phyloP scores from a whole-genome alignment of 2,888 invertebrate genomes.

The Agrypnus murinus region DNA sequence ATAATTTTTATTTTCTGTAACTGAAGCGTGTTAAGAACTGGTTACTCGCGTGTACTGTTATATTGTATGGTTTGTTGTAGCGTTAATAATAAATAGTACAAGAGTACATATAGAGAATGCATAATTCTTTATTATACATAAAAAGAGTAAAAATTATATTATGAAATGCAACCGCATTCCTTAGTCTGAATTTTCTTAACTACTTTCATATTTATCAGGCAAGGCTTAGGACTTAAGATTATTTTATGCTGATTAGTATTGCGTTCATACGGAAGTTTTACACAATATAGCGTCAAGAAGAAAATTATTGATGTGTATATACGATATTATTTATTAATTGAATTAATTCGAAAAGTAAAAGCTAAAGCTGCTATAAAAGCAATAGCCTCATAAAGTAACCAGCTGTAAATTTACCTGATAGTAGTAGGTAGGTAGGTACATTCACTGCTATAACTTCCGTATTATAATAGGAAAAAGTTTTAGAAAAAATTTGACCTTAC shows the following conservation, averaged over 20 bases:
- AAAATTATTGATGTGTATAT: neutral
- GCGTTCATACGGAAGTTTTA: slow-evolving; percentile 2
- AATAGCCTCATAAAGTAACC: slow-evolving; percentile 10
- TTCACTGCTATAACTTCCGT: slow-evolving; percentile 2
- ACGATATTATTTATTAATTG: slow-evolving; percentile 4
- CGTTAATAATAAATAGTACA: neutral
- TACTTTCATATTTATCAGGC: neutral
- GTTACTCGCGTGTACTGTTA: slow-evolving; percentile 40
- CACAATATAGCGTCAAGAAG: neutral
- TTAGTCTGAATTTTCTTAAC: neutral
- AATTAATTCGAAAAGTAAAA: slow-evolving; percentile 21
- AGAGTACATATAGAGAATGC: slow-evolving; percentile 9
- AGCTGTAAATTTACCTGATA: too few relatives aligned
- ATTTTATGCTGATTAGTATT: slow-evolving; percentile 9
- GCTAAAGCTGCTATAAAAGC: neutral
- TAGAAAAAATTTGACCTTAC: slow-evolving; percentile 10
- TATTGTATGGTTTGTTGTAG: slow-evolving; percentile 25
- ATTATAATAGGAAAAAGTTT: slow-evolving; percentile 16
- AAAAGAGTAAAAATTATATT: slow-evolving; percentile 26
- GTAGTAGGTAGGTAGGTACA: too few relatives aligned
- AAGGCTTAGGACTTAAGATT: neutral
- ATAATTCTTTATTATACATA: slow-evolving; percentile 25
- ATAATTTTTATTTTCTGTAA: slow-evolving; percentile 17
- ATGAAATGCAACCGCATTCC: slow-evolving; percentile 30
- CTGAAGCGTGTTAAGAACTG: slow-evolving; percentile 33